Evolutionary conservation across 2,113 vertebrate genomes (phyloP), one percentile per base, ranked within the genome.

Genomic region (Osmerus mordax): DNA sequence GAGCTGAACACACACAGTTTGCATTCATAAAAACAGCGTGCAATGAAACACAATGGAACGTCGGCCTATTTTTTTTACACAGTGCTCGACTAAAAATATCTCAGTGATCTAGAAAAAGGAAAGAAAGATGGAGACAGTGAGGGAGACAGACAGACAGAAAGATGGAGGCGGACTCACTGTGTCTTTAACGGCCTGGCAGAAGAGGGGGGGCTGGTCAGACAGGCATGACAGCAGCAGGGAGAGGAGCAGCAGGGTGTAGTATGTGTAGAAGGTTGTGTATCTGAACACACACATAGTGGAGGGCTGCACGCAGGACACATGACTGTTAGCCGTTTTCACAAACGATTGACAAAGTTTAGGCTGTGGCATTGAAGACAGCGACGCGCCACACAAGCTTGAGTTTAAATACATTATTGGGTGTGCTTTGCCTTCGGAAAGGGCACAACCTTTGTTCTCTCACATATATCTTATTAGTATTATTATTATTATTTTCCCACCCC

Each of bases 211-310:
- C 36, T 79, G 87, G 84, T 99, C 97, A 0, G 93, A 92, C 52
- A 98, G 88, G 71, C 94, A 93, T 84, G 94, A 93, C 60, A 99
- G 79, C 71, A 95, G n/a, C 0, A 98, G 84, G 72, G 97, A 89
- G 0, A 93, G 65, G 32, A 97, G 78, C 78, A 98, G 89, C 21
- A 99, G 86, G 56, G 79, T 0, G 2, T 92, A 96, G 90, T 97
- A 98, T 41, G 87, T 62, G 78, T 92, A 96, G 91, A 99, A 99
- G 6, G 95, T 97, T 72, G 67, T 73, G 9, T 91, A 93, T 5
- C 93, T 93, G 83, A 98, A 97, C 4, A 83, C 3, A 65, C 89
- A 84, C 32, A 93, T 87, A 0, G 75, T 63, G 3, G 14, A 58
- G 0, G 74, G 82, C 92, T 92, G 23, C 16, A 80, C 56, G 19